Evolutionary conservation across 2,888 invertebrate species (phyloP).

Genomic region (Physocephala rufipes): DNA sequence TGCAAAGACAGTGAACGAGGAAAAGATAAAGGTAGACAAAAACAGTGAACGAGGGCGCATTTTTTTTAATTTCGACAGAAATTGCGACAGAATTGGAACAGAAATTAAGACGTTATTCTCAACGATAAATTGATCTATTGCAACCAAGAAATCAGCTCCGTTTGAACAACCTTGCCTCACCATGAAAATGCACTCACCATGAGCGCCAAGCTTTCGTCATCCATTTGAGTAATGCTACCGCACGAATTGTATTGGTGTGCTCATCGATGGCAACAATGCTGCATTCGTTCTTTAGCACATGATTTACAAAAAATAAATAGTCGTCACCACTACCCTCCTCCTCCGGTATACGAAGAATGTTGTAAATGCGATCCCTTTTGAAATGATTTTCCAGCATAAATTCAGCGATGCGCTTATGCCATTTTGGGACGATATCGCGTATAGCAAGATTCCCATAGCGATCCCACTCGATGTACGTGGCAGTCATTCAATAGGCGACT

Average conservation of each 20-base stretch:
- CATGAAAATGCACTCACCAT: too few species aligned
- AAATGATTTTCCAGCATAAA: constrained; percentile 43
- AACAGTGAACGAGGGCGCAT: too few species aligned
- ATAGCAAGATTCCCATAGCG: constrained; percentile 41
- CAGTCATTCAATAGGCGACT: not conserved
- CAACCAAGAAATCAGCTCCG: too few species aligned
- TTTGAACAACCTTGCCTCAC: too few species aligned
- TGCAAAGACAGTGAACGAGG: too few species aligned
- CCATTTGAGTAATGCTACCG: constrained; percentile 45
- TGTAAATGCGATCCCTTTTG: constrained; percentile 30
- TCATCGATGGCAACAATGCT: constrained; percentile 43
- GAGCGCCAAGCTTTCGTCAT: constrained; percentile 46
- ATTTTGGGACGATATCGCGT: constrained; percentile 41
- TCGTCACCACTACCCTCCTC: constrained; percentile 33
- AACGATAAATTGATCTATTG: too few species aligned
- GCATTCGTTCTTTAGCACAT: constrained; percentile 45
- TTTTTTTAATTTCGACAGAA: too few species aligned
- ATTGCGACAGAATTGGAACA: not conserved
- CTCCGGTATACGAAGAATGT: constrained; percentile 34
- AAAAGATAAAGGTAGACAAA: too few species aligned
- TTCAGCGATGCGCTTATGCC: constrained; percentile 33
- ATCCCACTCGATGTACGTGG: constrained; percentile 44
- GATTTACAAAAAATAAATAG: constrained; percentile 38
- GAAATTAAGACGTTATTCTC: too few species aligned
- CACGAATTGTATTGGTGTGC: constrained; percentile 41